Conservation (phyloP, 2,113 vertebrate species). For the Melospiza georgiana region DNA sequence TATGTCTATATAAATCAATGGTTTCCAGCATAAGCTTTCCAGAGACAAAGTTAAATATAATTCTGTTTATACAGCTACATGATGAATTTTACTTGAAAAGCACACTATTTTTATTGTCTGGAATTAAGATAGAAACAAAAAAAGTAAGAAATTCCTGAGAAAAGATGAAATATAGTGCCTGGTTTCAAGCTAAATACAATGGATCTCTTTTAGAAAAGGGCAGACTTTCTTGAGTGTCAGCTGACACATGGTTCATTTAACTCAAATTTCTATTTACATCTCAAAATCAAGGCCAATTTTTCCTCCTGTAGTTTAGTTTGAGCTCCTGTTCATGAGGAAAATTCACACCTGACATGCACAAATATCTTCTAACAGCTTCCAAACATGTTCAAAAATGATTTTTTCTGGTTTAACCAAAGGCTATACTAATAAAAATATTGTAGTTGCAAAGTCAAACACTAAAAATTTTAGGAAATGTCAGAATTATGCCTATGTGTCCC, state of each 20-base stretch:
- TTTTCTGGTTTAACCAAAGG: background rate
- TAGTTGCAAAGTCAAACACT: background rate
- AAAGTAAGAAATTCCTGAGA: background rate
- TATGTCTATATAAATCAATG: constrained; percentile 27
- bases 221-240: background rate
- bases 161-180: background rate
- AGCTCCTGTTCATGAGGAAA: background rate
- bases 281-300: background rate
- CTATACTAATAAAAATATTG: background rate
- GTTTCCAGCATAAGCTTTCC: background rate
- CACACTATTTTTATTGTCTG: background rate
- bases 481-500: background rate
- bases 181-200: background rate
- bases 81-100: background rate
- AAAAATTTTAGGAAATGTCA: background rate
- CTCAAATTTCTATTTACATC: background rate
- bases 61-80: background rate
- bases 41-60: background rate
- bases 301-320: background rate
- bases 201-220: background rate
- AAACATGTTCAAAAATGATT: background rate
- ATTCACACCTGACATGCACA: background rate
- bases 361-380: background rate
- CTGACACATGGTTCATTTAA: background rate
- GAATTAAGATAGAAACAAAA: background rate